These are phyloP conservation scores for Steinernema carpocapsae DNA, from an alignment of 2,888 invertebrate species.

Conservation along the genomic window DNA sequence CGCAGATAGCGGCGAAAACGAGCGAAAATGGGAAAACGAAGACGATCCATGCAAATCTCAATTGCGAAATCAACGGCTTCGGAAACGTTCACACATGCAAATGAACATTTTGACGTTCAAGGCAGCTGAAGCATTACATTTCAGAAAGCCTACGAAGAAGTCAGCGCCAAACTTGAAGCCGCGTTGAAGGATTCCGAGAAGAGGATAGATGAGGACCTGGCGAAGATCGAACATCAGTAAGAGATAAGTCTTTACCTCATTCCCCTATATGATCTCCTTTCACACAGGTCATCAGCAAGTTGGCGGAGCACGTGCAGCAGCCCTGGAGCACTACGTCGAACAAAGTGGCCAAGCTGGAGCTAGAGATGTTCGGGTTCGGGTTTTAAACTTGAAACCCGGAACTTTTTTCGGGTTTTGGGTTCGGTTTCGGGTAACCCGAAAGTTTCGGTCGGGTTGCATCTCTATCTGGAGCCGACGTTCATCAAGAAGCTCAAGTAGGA, in stretches of 20 bases:
- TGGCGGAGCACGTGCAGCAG: conserved; percentile 6
- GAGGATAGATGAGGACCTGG: neutral
- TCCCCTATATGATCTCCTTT: neutral
- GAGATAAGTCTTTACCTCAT: neutral
- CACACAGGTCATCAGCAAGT: neutral
- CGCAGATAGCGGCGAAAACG: too few relatives aligned
- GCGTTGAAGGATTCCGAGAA: neutral
- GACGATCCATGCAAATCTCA: too few relatives aligned
- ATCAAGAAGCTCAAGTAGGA: neutral
- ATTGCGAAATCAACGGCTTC: too few relatives aligned
- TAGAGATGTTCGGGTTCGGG: too few relatives aligned
- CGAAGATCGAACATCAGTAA: neutral
- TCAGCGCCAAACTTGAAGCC: neutral
- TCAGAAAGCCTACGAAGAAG: neutral
- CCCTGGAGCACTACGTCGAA: neutral
- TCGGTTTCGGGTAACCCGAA: too few relatives aligned
- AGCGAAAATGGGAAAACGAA: too few relatives aligned
- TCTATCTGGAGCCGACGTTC: neutral
- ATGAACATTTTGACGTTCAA: too few relatives aligned
- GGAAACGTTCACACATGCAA: too few relatives aligned
- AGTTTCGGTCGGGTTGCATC: too few relatives aligned
- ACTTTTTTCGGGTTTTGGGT: too few relatives aligned
- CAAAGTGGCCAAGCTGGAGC: neutral
- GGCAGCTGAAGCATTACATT: neutral
- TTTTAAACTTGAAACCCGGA: too few relatives aligned